These are phyloP conservation scores for Diabrotica balteata DNA, from an alignment of 2,888 invertebrate genomes.

Conservation along the genomic window DNA sequence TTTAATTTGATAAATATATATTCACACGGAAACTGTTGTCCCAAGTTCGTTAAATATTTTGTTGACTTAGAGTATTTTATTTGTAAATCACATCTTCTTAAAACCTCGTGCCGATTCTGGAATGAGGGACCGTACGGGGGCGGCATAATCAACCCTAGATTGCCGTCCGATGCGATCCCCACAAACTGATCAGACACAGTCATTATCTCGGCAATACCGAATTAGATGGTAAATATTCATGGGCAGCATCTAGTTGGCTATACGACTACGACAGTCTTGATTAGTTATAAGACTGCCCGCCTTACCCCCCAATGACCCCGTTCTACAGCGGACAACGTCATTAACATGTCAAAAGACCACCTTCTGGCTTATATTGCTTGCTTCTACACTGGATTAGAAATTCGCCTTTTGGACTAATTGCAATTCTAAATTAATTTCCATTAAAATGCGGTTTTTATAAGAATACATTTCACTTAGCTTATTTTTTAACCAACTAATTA, in stretches of 20 bases:
- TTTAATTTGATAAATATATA: too few relatives aligned
- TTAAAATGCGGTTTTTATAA: too few relatives aligned
- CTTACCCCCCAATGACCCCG: slow-evolving; percentile 35
- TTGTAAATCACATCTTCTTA: too few relatives aligned
- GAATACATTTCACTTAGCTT: too few relatives aligned
- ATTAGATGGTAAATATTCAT: slow-evolving; percentile 62
- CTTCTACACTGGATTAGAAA: slow-evolving; percentile 6
- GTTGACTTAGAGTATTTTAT: too few relatives aligned
- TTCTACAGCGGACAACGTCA: slow-evolving; percentile 44
- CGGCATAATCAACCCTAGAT: slow-evolving; percentile 52
- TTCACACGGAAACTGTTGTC: too few relatives aligned
- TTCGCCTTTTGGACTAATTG: slow-evolving; percentile 22
- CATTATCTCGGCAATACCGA: slow-evolving; percentile 57
- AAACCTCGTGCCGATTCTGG: not conserved
- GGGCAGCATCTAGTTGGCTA: slow-evolving; percentile 61
- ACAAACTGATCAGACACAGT: slow-evolving; percentile 53
- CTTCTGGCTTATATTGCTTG: slow-evolving; percentile 38
- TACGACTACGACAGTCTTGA: slow-evolving; percentile 45
- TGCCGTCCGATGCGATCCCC: slow-evolving; percentile 47
- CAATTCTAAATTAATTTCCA: slow-evolving; percentile 3
- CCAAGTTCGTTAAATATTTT: too few relatives aligned
- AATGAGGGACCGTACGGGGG: slow-evolving; percentile 41
- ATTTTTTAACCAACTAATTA: too few relatives aligned
- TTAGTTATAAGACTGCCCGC: slow-evolving; percentile 45
- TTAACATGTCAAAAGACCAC: slow-evolving; percentile 49